These are phyloP conservation scores for Chrysemys picta DNA, from an alignment of 2,113 vertebrate species.

Conservation along the genomic window DNA sequence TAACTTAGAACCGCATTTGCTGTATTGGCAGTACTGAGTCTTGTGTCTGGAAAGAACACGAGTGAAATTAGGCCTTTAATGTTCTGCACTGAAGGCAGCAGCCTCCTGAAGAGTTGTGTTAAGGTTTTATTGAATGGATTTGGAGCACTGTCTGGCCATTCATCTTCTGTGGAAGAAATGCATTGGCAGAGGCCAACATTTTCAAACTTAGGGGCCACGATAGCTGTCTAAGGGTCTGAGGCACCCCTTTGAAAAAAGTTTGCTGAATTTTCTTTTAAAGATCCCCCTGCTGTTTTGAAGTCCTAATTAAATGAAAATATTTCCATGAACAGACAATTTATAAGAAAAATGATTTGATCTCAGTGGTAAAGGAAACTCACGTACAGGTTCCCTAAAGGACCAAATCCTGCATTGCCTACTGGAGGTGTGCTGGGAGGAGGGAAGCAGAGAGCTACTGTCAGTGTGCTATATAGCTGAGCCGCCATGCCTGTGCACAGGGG, in stretches of 20 bases:
- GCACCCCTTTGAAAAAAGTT: not conserved
- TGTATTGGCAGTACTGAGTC: not conserved
- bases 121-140: not conserved
- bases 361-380: not conserved
- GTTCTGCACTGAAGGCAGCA: not conserved
- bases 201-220: not conserved
- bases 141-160: not conserved
- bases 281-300: not conserved
- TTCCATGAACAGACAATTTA: not conserved
- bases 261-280: not conserved
- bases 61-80: not conserved
- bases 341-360: not conserved
- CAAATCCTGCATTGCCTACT: not conserved
- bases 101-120: not conserved
- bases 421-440: not conserved
- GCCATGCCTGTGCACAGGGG: not conserved
- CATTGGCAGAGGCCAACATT: not conserved
- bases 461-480: not conserved
- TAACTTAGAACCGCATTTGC: not conserved
- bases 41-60: not conserved
- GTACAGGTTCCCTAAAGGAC: not conserved
- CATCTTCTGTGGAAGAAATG: not conserved
- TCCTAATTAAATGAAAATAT: not conserved
- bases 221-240: not conserved
- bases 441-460: not conserved